Evolutionary conservation across 2,797 vertebrate species (phyloP), one percentile per base, ranked within the genome.

Genomic region (Monodelphis domestica): DNA sequence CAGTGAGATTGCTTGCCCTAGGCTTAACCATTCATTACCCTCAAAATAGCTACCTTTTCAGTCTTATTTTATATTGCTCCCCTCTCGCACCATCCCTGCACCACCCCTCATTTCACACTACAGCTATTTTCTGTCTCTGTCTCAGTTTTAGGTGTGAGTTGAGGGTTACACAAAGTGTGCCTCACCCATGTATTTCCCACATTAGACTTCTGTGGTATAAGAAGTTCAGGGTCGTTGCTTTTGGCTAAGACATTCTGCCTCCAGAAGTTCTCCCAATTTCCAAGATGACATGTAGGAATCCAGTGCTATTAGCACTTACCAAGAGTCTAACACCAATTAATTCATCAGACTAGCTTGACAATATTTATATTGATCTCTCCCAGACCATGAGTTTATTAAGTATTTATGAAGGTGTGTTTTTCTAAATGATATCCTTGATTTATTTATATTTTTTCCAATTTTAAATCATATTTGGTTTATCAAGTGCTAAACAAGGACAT

Each of bases 401-500:
- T 57, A 38, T 38, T 38, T 38, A 9, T 70, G 63, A 70, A 38
- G 17, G 1, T 70, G 30, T 59, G 7, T 70, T 70, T 70, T 70
- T 70, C 63, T 24, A 70, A 70, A 70, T 24, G 5, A 9, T 38
- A 38, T n/a, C 30, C 24, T 17, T 70, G 15, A 38, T 70, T 55
- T 55, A 7, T 59, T 59, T 33, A 70, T 9, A 38, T 38, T 70
- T 70, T 7, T 70, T 59, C 11, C 2, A 59, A 33, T 59, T 30
- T 59, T 38, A 70, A 70, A 17, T n/a, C 33, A 38, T 17, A 70
- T 70, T 70, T 54, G 89, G 53, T 45, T 95, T 94, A 95, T 56
- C 24, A 93, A 96, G 92, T 56, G 88, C 1, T 87, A 95, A 89
- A 54, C 51, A 94, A 92, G 54, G 14, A 33, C 54, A 88, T 50